Evolutionary conservation across 2,113 vertebrate species (phyloP).

Genomic region (Meriones unguiculatus): DNA sequence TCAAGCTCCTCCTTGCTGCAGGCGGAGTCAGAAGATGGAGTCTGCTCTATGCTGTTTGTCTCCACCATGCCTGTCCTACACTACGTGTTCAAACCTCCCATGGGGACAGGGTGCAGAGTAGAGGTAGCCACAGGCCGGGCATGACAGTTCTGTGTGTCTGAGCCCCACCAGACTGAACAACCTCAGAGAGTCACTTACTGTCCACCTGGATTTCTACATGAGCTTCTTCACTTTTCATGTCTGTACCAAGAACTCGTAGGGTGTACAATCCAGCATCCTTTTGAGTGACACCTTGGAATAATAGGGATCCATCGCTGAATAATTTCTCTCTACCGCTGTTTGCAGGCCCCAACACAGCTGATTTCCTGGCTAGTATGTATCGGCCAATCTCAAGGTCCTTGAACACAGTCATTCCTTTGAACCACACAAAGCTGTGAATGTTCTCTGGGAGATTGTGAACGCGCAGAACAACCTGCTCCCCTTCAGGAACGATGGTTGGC

Average conservation of each 20-base stretch:
- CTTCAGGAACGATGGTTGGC: fast-evolving
- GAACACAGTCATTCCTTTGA: fast-evolving
- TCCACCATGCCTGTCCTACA: neutral
- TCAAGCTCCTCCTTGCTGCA: neutral
- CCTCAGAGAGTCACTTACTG: neutral
- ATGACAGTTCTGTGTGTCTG: neutral
- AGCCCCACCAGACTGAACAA: neutral
- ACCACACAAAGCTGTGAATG: fast-evolving
- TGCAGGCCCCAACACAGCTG: fast-evolving
- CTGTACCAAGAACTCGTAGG: neutral
- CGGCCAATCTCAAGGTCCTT: fast-evolving
- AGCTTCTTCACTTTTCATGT: neutral
- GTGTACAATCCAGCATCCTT: neutral
- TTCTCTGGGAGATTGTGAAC: neutral
- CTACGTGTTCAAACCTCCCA: neutral
- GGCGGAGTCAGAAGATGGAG: neutral
- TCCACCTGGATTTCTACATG: neutral
- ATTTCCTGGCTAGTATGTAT: fast-evolving
- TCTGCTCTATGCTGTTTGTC: neutral
- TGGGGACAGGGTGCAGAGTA: neutral
- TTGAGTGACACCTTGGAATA: neutral
- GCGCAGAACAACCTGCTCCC: neutral
- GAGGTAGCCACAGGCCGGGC: too few relatives aligned
- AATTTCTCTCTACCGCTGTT: neutral
- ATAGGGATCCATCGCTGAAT: constrained; percentile 43